These are phyloP conservation scores for Epinephelus awoara DNA, from an alignment of 2,797 vertebrate genomes.

Conservation along the genomic window DNA sequence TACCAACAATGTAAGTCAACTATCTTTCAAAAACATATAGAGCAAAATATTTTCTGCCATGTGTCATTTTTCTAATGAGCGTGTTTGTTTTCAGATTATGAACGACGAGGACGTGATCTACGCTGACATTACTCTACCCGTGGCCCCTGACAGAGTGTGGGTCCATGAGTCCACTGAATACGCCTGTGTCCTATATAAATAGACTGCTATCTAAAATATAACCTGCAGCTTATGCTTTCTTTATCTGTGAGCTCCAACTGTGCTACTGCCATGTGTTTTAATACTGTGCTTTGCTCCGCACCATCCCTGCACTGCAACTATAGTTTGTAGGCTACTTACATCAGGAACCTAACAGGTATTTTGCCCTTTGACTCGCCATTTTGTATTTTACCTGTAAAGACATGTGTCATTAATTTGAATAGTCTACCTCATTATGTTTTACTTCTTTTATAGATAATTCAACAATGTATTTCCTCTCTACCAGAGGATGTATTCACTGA, in stretches of 20 bases:
- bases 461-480: not conserved
- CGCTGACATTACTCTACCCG: slow-evolving; percentile 48
- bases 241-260: not conserved
- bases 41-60: not conserved
- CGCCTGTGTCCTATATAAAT: slow-evolving; percentile 46
- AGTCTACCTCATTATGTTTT: slow-evolving; percentile 11
- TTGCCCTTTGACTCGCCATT: not conserved
- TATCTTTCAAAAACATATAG: not conserved
- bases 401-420: not conserved
- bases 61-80: not conserved
- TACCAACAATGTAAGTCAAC: slow-evolving; percentile 35
- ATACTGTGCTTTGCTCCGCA: not conserved
- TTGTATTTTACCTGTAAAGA: not conserved
- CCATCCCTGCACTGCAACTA: not conserved
- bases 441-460: not conserved
- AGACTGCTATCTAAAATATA: not conserved
- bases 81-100: slow-evolving; percentile 33
- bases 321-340: too few relatives aligned
- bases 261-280: not conserved
- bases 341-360: not conserved
- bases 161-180: slow-evolving; percentile 59
- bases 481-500: not conserved
- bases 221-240: not conserved
- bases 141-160: not conserved
- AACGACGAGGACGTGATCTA: slow-evolving; percentile 63